These are phyloP conservation scores for Scaptomyza caliginosa DNA, from an alignment of 2,888 invertebrate species.

Conservation along the genomic window DNA sequence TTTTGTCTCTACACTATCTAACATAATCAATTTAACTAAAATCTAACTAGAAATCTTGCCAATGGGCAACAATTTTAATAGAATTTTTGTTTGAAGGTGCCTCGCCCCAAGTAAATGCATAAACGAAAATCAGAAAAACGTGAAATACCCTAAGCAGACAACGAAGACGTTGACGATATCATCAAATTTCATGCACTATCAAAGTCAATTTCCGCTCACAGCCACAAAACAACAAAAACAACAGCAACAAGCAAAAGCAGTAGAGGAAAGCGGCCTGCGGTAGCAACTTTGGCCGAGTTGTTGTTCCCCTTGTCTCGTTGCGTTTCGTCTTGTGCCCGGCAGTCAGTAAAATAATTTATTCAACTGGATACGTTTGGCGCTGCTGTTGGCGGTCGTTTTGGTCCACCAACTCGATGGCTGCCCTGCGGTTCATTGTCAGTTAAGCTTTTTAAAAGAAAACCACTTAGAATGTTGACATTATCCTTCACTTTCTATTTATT, in stretches of 20 bases:
- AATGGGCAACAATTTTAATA: background rate
- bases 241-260: background rate
- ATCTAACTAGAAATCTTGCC: background rate
- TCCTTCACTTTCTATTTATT: conserved; percentile 79
- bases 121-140: conserved; percentile 44
- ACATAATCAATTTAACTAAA: background rate
- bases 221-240: conserved; percentile 12
- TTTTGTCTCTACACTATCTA: too few species aligned
- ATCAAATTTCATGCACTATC: conserved; percentile 80
- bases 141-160: conserved; percentile 53
- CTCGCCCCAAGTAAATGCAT: background rate
- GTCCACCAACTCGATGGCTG: conserved; percentile 44
- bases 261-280: conserved; percentile 1
- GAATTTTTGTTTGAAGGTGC: background rate
- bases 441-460: conserved; percentile 79
- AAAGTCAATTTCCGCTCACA: conserved; percentile 74
- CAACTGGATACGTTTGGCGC: conserved; percentile 71
- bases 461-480: conserved; percentile 82
- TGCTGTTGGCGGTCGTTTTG: conserved; percentile 42
- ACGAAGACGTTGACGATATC: conserved; percentile 49
- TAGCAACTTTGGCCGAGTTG: conserved; percentile 24
- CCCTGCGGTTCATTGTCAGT: conserved; percentile 79
- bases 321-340: conserved; percentile 24
- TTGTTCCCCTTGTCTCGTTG: conserved; percentile 5
- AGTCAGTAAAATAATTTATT: conserved; percentile 76